Evolutionary conservation across 2,797 vertebrate genomes (phyloP).

Genomic region (Podarcis siculus): DNA sequence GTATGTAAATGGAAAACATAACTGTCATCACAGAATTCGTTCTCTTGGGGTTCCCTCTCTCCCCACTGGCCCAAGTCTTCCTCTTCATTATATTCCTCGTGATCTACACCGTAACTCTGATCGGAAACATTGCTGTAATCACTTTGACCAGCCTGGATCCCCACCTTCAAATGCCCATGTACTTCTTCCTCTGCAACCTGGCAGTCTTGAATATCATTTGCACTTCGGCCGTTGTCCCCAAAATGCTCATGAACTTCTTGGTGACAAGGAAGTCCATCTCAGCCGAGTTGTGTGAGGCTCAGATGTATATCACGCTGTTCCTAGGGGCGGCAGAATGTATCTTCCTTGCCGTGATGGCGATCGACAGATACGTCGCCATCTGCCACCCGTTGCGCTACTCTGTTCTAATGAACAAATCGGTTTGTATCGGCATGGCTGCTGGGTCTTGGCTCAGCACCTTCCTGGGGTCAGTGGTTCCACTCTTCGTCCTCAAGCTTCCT

Average conservation of each 20-base stretch:
- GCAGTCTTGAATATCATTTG: conserved; percentile 10
- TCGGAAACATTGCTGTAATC: background rate
- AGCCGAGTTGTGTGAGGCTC: background rate
- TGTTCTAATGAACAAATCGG: background rate
- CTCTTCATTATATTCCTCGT: background rate
- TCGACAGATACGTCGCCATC: conserved; percentile 10
- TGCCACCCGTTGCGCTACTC: conserved; percentile 10
- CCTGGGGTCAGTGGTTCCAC: background rate
- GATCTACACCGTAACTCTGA: conserved; percentile 19
- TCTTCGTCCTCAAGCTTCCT: background rate
- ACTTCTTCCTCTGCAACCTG: conserved; percentile 54
- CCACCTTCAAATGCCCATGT: conserved; percentile 44
- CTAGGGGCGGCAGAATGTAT: conserved; percentile 20
- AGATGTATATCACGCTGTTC: conserved; percentile 16
- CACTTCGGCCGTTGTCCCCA: conserved; percentile 8
- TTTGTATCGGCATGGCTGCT: conserved; percentile 11
- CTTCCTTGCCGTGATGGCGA: conserved; percentile 18
- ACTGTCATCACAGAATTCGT: conserved; percentile 8
- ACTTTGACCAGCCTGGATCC: background rate
- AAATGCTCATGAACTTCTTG: conserved; percentile 22
- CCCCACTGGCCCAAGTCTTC: background rate
- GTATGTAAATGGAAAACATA: background rate
- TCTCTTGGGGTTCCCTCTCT: conserved; percentile 12
- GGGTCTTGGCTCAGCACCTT: conserved; percentile 8
- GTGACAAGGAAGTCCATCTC: conserved; percentile 4